These are phyloP conservation scores for Onychomys leucogaster DNA, from an alignment of 2,797 vertebrate species.

Conservation along the genomic window DNA sequence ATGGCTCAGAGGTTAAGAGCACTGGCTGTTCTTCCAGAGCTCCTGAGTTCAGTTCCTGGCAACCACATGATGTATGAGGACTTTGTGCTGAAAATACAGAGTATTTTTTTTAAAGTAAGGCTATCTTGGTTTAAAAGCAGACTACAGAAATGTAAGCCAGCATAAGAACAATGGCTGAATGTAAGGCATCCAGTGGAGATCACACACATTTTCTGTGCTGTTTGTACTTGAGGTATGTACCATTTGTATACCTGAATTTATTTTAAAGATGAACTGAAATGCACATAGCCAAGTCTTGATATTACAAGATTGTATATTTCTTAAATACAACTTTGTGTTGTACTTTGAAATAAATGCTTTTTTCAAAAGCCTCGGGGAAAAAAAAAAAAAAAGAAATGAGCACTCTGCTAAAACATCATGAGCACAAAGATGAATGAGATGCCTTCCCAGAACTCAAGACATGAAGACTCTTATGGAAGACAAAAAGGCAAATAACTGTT, in stretches of 20 bases:
- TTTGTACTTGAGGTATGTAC: constrained; percentile 87
- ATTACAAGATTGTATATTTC: constrained; percentile 91
- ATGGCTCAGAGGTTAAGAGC: too few species aligned
- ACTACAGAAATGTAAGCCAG: constrained; percentile 89
- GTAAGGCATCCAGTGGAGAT: constrained; percentile 86
- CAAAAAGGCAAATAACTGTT: constrained; percentile 57
- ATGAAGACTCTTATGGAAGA: not conserved
- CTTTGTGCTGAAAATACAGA: constrained; percentile 90
- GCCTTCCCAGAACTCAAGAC: not conserved
- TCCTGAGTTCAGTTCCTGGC: too few species aligned
- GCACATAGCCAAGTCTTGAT: constrained; percentile 90
- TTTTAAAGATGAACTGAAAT: constrained; percentile 91
- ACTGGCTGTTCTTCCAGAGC: too few species aligned
- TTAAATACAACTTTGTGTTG: constrained; percentile 92
- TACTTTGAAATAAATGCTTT: constrained; percentile 92
- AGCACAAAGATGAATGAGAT: constrained; percentile 34
- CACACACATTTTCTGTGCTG: constrained; percentile 88
- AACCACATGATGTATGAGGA: constrained; percentile 87
- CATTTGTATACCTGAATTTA: constrained; percentile 90
- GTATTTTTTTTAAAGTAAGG: constrained; percentile 91
- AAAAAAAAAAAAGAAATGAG: too few species aligned
- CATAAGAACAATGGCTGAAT: constrained; percentile 86
- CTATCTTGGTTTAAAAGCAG: constrained; percentile 89
- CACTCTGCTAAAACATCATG: constrained; percentile 4
- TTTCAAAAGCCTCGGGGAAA: constrained; percentile 87